These are phyloP conservation scores for Thamnophis elegans DNA, from an alignment of 2,797 vertebrate genomes.

Conservation along the genomic window DNA sequence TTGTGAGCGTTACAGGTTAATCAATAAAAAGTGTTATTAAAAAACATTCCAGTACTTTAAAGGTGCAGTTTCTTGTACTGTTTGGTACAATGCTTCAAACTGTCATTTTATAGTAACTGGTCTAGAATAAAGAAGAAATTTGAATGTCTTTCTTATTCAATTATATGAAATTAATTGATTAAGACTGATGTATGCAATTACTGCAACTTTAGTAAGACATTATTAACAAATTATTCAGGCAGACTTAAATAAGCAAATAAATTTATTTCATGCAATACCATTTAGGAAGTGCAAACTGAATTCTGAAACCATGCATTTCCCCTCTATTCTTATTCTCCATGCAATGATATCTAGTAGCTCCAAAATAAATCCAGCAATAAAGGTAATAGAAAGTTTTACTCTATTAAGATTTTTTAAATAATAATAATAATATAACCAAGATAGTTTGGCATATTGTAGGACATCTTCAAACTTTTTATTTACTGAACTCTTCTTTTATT, in stretches of 20 bases:
- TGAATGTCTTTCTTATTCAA: conserved; percentile 44
- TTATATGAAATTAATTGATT: conserved; percentile 45
- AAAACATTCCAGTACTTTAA: conserved; percentile 70
- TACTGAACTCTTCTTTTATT: not conserved
- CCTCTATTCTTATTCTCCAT: conserved; percentile 64
- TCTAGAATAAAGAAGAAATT: conserved; percentile 60
- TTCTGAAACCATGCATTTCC: conserved; percentile 72
- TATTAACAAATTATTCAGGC: conserved; percentile 72
- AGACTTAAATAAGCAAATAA: conserved; percentile 72
- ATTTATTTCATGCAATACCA: conserved; percentile 70
- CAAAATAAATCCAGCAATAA: conserved; percentile 25
- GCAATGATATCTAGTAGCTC: conserved; percentile 55
- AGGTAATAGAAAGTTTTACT: conserved; percentile 25
- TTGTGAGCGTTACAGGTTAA: conserved; percentile 70
- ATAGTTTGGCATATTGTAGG: conserved; percentile 43
- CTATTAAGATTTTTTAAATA: conserved; percentile 41
- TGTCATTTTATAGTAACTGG: conserved; percentile 59
- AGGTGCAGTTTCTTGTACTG: conserved; percentile 73
- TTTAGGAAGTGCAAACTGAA: conserved; percentile 66
- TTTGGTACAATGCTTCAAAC: conserved; percentile 55
- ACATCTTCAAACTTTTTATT: conserved; percentile 52
- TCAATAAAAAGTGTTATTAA: conserved; percentile 63
- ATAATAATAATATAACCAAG: conserved; percentile 52
- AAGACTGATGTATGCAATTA: conserved; percentile 53
- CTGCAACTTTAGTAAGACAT: conserved; percentile 76